Evolutionary conservation across 2,888 invertebrate genomes (phyloP), one percentile per base, ranked within the genome.

Genomic region (Exocentrus adspersus): DNA sequence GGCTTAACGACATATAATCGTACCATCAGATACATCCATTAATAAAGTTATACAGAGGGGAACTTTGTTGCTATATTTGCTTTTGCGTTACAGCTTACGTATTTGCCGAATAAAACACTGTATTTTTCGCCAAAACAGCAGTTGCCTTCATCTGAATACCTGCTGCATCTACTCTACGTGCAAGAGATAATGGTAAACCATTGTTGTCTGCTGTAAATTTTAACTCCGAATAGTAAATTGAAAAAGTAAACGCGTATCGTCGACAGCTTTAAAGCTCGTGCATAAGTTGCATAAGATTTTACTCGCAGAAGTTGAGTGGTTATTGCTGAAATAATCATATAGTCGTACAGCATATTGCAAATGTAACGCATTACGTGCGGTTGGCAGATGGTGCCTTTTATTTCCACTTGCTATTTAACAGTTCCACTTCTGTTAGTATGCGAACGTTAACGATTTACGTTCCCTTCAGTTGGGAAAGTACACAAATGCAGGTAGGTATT

Each of bases 321-420:
- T 37, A 37, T 52, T 52, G n/a, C 21, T 12, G 53, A 6, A 41
- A 53, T 42, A 53, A 37, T 30, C 14, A 37, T n/a, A 3, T 37
- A 41, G 19, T 41, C 41, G 41, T 30, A 53, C 16, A 41, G 41
- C 53, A 53, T 53, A 53, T 53, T 53, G 53, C 53, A 41, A 53
- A 53, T 53, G 41, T 41, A 42, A 12, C 41, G 16, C 20, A 30
- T 42, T 42, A 42, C 7, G 24, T 21, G 4, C 53, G 53, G 53
- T 53, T 24, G 41, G 53, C 53, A 53, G 53, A 53, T 53, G 53
- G 12, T 41, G 41, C 32, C 53, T 53, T 20, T 37, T 52, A 52
- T 45, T 20, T 30, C 41, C 20, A 20, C 53, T 53, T 53, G 42
- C 24, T 42, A 20, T 19, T 41, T 41, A 53, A 53, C 21, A 41